phyloP scores from a whole-genome alignment of 2,888 invertebrate species.

The Achlya flavicornis region DNA sequence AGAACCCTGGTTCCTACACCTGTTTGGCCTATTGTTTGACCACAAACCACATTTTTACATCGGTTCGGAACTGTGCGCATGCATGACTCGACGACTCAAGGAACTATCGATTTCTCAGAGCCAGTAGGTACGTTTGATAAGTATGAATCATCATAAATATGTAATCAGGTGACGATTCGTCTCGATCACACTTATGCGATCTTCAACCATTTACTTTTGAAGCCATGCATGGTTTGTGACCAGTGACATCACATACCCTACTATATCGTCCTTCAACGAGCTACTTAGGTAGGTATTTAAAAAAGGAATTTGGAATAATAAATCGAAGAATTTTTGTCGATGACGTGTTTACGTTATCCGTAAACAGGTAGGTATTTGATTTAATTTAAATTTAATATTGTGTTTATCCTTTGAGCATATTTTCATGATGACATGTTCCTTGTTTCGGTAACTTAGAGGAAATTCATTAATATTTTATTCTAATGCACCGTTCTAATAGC shows the following conservation, averaged over 20 bases:
- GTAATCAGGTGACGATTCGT: conserved; percentile 31
- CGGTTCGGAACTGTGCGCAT: not conserved
- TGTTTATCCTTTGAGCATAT: too few relatives aligned
- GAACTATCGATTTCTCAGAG: not conserved
- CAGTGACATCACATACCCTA: not conserved
- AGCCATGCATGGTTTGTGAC: not conserved
- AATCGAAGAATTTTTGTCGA: not conserved
- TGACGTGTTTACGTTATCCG: not conserved
- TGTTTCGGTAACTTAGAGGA: too few relatives aligned
- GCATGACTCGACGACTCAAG: not conserved
- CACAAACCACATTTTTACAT: conserved; percentile 1
- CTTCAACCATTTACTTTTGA: not conserved
- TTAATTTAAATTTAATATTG: not conserved
- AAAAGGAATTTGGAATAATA: not conserved
- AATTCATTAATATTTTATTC: too few relatives aligned
- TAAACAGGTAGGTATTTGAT: too few relatives aligned
- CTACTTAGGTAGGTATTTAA: conserved; percentile 2
- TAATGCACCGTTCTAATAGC: too few relatives aligned
- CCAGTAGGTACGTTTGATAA: not conserved
- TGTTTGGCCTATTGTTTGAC: not conserved
- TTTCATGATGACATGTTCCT: too few relatives aligned
- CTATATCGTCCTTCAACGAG: not conserved
- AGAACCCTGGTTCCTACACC: too few relatives aligned
- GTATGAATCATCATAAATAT: conserved; percentile 4
- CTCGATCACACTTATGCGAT: conserved; percentile 22